Conservation (phyloP, 2,113 vertebrate genomes). For the Tetraodon nigroviridis region DNA sequence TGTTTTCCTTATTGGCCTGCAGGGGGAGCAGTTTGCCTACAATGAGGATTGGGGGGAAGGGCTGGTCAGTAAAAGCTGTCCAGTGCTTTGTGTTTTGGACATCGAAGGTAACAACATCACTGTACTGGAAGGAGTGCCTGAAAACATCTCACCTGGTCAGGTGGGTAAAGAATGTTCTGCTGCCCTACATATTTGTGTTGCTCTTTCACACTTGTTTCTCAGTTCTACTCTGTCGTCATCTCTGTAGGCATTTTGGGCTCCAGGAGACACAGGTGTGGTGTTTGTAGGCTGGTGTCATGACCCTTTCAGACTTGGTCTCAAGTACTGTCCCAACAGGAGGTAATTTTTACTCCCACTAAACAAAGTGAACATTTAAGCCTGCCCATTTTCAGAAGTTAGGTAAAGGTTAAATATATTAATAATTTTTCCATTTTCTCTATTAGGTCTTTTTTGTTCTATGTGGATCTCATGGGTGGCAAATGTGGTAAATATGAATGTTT, state of each 20-base stretch:
- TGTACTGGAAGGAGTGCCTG: constrained; percentile 84
- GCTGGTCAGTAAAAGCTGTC: constrained; percentile 77
- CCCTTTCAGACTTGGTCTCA: constrained; percentile 86
- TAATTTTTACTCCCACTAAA: constrained; percentile 48
- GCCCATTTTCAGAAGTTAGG: neutral
- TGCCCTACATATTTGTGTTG: neutral
- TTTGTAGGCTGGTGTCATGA: constrained; percentile 93
- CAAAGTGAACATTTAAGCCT: neutral
- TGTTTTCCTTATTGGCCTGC: constrained; percentile 26
- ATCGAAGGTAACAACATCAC: constrained; percentile 82
- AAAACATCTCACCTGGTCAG: constrained; percentile 89
- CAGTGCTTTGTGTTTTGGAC: constrained; percentile 86
- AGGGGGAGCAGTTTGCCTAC: constrained; percentile 86
- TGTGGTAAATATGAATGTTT: constrained; percentile 80
- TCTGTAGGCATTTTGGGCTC: constrained; percentile 91
- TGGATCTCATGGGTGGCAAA: constrained; percentile 81
- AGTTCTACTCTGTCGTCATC: neutral
- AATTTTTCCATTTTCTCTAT: constrained; percentile 3
- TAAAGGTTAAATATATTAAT: neutral
- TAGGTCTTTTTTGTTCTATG: constrained; percentile 87
- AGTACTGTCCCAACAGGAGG: constrained; percentile 86
- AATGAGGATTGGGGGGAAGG: constrained; percentile 89
- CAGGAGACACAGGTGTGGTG: constrained; percentile 82
- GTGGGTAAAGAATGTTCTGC: constrained; percentile 58
- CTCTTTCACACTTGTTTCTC: neutral